These are phyloP conservation scores for Protophormia terraenovae DNA, from an alignment of 2,888 invertebrate species.

Conservation along the genomic window DNA sequence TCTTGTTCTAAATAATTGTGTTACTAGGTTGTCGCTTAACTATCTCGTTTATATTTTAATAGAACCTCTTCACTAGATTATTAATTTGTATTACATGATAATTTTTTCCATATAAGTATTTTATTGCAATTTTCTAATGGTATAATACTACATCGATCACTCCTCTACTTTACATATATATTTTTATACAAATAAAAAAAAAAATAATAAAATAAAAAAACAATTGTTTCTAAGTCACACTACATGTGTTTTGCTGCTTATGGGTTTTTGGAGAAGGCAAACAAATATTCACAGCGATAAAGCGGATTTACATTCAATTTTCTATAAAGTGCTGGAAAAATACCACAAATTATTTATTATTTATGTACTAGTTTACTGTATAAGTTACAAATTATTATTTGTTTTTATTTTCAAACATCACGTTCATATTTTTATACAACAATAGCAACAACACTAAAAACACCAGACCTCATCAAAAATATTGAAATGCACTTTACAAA, in stretches of 20 bases:
- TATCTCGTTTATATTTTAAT: not conserved
- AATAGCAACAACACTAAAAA: not conserved
- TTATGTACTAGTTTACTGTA: too few species aligned
- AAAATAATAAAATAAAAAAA: not conserved
- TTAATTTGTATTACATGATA: not conserved
- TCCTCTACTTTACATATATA: not conserved
- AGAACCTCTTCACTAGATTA: not conserved
- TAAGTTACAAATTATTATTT: not conserved
- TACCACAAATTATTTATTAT: not conserved
- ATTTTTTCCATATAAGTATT: not conserved
- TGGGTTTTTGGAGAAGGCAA: not conserved
- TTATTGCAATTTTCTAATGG: not conserved
- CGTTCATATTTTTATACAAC: not conserved
- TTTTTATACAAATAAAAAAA: not conserved
- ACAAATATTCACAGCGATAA: not conserved
- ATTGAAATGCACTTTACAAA: not conserved
- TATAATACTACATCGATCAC: not conserved
- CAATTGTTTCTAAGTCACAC: not conserved
- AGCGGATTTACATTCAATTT: not conserved
- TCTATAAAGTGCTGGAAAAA: not conserved
- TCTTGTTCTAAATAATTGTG: not conserved
- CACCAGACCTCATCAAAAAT: not conserved
- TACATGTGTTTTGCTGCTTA: not conserved
- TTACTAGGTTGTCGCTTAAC: not conserved
- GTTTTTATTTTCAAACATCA: slow-evolving; percentile 7